Evolutionary conservation across 2,888 invertebrate genomes (phyloP), one percentile per base, ranked within the genome.

Genomic region (Eupithecia centaureata): DNA sequence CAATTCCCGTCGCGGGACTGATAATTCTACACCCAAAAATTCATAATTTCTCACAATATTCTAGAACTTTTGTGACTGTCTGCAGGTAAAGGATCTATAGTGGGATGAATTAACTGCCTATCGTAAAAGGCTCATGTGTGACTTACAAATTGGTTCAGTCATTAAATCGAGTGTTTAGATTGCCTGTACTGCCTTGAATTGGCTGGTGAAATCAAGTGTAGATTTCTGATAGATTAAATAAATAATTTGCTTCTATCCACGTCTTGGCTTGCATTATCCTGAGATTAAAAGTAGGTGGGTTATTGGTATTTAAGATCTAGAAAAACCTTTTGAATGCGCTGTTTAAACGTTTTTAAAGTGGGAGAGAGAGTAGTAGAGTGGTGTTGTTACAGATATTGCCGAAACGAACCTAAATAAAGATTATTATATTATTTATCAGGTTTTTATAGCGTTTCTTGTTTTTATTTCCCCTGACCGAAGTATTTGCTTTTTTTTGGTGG

Each of bases 161-260:
- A 77, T 83, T 80, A 81, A 80, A 72, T 72, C 27, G 72, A 85
- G 83, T 82, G 82, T 83, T 84, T 79, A 82, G 52, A 27, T 52
- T 27, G 52, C 7, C 52, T 27, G 27, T 27, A 27, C 27, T 52
- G 52, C 15, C 27, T 52, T 27, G 15, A 25, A 52, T 22, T 47
- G 47, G 12, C 0, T 5, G 47, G 47, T 47, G 47, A 47, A 42
- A 42, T 42, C 42, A 42, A 47, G 47, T 47, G 47, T 22, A 22
- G 47, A 12, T 18, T 47, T 47, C 47, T 47, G 47, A n/a, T 22
- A 47, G 47, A 18, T 38, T n/a, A 7, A n/a, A n/a, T 5, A 38
- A 18, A 42, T 47, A 22, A 47, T 22, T 22, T 22, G 42, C 42
- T 10, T 5, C 10, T 42, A 3, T 18, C 18, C 8, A 42, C 42